Base-by-base conservation (phyloP, 2,797 vertebrate species). In the Botia almorhae region DNA sequence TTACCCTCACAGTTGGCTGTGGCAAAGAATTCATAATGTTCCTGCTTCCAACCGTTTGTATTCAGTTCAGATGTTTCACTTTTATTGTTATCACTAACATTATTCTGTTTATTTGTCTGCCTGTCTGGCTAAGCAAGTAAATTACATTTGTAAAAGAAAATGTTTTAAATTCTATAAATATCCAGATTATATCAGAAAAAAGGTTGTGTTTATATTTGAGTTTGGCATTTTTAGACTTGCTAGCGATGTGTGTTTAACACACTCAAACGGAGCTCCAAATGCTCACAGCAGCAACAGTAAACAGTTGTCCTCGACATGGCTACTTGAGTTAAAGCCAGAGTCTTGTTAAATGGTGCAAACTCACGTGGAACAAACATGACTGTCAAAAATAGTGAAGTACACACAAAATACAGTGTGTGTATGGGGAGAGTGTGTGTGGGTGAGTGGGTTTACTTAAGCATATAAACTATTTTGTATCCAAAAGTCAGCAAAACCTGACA, bases 1-100 rank as follows among this genome's bases (percentile, higher is more conserved):
- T 88, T 89, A 83, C 80, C 74, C 83, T 88, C 87, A 55, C 87
- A 80, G 83, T 84, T 53, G 87, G 85, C 78, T 81, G 73, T 83
- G 70, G 29, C 76, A 81, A 83, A 85, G 82, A 81, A 51, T 51
- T 76, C 81, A 73, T 82, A 82, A 86, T 86, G 85, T 85, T 73
- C 80, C 50, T 56, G 71, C 56, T 73, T 82, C 87, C 83, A 69
- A 82, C 83, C 74, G 86, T 77, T 88, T 81, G 64, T 73, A 83
- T 81, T 85, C 84, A 86, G 85, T 81, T 67, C 76, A 81, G 71
- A 84, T 84, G 76, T 86, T 85, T 83, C 72, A 82, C 81, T 84
- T 85, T 76, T 82, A 81, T 81, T 83, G 56, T 83, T 74, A 81
- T 68, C 55, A 64, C 60, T 64, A 72, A 73, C 74, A 74, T 79